phyloP scores from a whole-genome alignment of 1,140 invertebrate species.

The Augochlora pura region DNA sequence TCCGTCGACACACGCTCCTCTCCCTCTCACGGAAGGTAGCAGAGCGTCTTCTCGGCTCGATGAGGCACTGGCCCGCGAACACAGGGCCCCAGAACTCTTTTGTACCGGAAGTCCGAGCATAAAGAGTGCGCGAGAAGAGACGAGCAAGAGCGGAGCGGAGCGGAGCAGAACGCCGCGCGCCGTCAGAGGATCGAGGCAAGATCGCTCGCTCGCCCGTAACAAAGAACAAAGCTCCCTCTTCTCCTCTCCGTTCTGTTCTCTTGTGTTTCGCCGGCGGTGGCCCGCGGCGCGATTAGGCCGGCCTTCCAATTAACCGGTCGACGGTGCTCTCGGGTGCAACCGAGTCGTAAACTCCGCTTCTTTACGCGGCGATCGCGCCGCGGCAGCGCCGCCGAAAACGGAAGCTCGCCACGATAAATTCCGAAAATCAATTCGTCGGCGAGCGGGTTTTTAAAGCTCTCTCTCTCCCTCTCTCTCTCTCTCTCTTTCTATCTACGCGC shows the following conservation, averaged over 20 bases:
- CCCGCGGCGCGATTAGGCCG: conserved; percentile 68
- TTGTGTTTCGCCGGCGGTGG: conserved; percentile 23
- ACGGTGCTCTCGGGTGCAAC: conserved; percentile 64
- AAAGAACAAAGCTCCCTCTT: conserved; percentile 53
- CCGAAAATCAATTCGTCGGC: conserved; percentile 76
- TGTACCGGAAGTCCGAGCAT: conserved; percentile 46
- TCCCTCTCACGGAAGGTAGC: neutral
- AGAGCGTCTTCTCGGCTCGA: neutral
- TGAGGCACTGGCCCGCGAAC: conserved; percentile 16
- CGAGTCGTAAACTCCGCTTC: conserved; percentile 74
- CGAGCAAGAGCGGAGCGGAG: conserved; percentile 20
- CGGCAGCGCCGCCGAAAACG: conserved; percentile 63
- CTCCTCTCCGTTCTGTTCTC: conserved; percentile 12
- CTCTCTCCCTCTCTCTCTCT: neutral
- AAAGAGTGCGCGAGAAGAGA: conserved; percentile 25
- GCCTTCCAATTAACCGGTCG: conserved; percentile 75
- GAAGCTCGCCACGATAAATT: conserved; percentile 80
- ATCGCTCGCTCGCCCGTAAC: conserved; percentile 47
- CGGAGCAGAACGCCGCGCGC: no score
- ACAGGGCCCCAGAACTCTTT: conserved; percentile 21
- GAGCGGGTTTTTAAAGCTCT: no score
- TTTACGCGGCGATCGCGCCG: conserved; percentile 69
- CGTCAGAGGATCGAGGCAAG: neutral
- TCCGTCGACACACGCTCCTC: neutral
- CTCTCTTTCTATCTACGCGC: neutral